phyloP scores from a whole-genome alignment of 2,113 vertebrate species.

The Cavia porcellus region DNA sequence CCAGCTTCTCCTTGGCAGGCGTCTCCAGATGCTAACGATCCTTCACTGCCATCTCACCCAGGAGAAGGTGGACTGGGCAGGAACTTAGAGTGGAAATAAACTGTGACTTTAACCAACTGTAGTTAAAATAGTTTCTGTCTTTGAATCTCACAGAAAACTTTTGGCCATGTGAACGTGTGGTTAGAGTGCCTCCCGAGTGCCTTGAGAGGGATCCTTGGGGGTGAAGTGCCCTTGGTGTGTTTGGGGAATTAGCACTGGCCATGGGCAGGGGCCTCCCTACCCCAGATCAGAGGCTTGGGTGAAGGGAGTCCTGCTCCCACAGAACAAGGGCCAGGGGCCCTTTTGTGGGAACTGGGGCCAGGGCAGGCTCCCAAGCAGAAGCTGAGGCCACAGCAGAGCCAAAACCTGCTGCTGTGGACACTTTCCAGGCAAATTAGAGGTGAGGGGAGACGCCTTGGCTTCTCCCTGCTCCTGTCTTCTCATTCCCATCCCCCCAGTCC shows the following conservation, averaged over 20 bases:
- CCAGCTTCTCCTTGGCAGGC: not conserved
- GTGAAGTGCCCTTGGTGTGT: not conserved
- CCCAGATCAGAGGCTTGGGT: not conserved
- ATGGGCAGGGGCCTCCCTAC: not conserved
- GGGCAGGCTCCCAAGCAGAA: not conserved
- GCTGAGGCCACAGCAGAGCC: not conserved
- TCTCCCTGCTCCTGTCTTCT: not conserved
- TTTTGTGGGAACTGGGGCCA: not conserved
- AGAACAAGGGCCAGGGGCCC: not conserved
- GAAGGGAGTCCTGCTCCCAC: not conserved
- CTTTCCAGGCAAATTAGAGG: not conserved
- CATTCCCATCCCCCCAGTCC: not conserved
- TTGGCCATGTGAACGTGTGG: fast-evolving
- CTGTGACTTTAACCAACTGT: not conserved
- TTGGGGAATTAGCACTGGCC: not conserved
- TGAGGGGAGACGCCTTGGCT: fast-evolving
- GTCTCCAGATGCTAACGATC: not conserved
- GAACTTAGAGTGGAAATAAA: not conserved
- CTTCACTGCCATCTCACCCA: no score
- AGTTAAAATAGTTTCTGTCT: not conserved
- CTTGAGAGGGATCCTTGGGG: not conserved
- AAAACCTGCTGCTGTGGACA: not conserved
- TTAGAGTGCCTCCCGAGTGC: not conserved
- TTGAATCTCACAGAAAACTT: not conserved
- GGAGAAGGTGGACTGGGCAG: not conserved